Base-by-base conservation (phyloP, 1,140 invertebrate genomes). In the Orius insidiosus region DNA sequence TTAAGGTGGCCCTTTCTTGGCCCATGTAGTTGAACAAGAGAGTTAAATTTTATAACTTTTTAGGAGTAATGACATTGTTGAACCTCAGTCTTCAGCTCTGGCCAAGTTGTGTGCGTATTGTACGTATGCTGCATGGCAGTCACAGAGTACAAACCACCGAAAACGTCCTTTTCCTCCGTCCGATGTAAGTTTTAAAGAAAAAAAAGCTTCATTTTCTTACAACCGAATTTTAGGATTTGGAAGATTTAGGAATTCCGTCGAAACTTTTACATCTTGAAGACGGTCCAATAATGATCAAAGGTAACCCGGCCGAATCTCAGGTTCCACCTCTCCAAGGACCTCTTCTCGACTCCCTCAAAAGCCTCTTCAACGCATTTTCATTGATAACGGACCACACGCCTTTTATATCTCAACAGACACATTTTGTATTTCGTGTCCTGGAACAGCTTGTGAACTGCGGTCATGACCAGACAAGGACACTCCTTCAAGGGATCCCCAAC, bases 381-480 rank as follows among this genome's bases (percentile, higher is more conserved):
- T 72, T 78, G 45, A 70, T 87, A 11, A 75, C 78, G n/a, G 72
- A 72, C 10, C 75, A 78, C 53, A 78, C 81, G 52, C 73, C 75
- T 0, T 74, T 80, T 50, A 68, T 90, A 0, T 83, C 81, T 10
- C 81, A 85, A 42, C 80, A 87, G 54, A 85, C 83, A 4, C 75
- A 85, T 55, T 90, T 92, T 61, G 80, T 88, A 43, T 74, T 87
- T 47, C 72, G 81, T 53, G 85, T 93, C 59, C 65, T 90, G n/a
- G 70, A 80, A 45, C 70, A 79, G 54, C 69, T 83, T 18, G 82
- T 90, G 2, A 72, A 80, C 53, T 86, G 82, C 65, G 81, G 82
- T 0, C 74, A 75, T 36, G 76, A 85, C 8, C 72, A 78, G 51
- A 47, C 46, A 30, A 30, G 37, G 35, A 67, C 74, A 16, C 74